Base-by-base conservation (phyloP, 2,888 invertebrate species). In the Volucella inanis region DNA sequence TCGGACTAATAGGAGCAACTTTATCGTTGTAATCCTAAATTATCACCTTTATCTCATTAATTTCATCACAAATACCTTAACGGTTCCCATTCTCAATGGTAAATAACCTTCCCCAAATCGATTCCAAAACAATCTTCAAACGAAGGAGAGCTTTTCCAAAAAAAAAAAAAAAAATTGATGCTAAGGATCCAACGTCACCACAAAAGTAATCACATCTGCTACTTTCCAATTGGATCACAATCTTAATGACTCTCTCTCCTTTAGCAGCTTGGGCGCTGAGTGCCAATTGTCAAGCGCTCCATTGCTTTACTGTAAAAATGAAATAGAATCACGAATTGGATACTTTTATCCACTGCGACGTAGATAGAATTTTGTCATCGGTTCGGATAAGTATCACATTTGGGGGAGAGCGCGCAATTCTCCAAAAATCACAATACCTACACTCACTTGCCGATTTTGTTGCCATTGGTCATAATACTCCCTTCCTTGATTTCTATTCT, bases 61-160 rank as follows among this genome's bases (percentile, higher is more conserved):
- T 72, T 82, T 82, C 61, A 22, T 55, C 67, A 78, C 78, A 83
- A 67, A 74, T 78, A 74, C 68, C 83, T 74, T 78, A 68, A 78
- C 41, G 62, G 62, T 12, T 41, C 45, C 15, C 49, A 68, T 74
- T 78, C 64, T 68, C 72, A 83, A 78, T 78, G 18, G 31, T 78
- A 83, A 38, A 57, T 12, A 43, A 45, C 67, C 70, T 79, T 67
- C 57, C 50, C 50, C 55, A 62, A 68, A 64, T 67, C 67, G 22
- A 67, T 55, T 71, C 18, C 3, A 11, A 15, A 50, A 39, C 18
- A 18, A 31, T 31, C 15, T 45, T 55, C 47, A 75, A 15, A 61
- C 39, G 12, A 12, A 3, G 18, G 3, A n/a, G 31, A 14, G 39
- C 8, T 14, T 11, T 8, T 2, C 0, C 22, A 41, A 18, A 52